These are phyloP conservation scores for Rana temporaria DNA, from an alignment of 2,113 vertebrate genomes.

Conservation along the genomic window DNA sequence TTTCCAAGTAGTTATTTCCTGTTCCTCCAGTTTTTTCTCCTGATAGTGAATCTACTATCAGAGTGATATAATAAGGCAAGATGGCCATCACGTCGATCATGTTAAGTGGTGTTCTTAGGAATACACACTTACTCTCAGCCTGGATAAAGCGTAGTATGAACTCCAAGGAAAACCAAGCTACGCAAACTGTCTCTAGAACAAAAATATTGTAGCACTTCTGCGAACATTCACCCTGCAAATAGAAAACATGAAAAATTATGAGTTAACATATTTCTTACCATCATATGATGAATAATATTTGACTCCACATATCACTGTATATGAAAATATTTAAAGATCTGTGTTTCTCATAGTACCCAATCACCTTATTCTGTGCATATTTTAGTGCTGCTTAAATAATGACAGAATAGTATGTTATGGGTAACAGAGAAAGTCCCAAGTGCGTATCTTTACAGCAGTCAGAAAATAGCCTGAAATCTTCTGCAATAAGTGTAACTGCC, in stretches of 20 bases:
- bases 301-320: too few species aligned
- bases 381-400: too few species aligned
- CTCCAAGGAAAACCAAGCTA: constrained; percentile 96
- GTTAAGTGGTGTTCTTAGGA: constrained; percentile 91
- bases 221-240: constrained; percentile 90
- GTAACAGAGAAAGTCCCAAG: too few species aligned
- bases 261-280: background rate
- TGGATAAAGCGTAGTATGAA: constrained; percentile 93
- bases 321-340: too few species aligned
- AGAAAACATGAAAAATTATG: constrained; percentile 29
- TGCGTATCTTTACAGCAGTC: too few species aligned
- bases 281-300: too few species aligned
- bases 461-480: too few species aligned
- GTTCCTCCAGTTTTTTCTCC: constrained; percentile 71
- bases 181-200: constrained; percentile 93
- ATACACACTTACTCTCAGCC: constrained; percentile 89
- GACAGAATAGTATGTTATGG: too few species aligned
- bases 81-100: constrained; percentile 93
- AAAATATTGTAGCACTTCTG: constrained; percentile 89
- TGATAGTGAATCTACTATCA: constrained; percentile 85
- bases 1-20: constrained; percentile 91
- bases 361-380: too few species aligned
- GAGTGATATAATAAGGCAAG: constrained; percentile 92
- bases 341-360: too few species aligned
- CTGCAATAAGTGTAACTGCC: too few species aligned